These are phyloP conservation scores for Dasypus novemcinctus DNA, from an alignment of 2,113 vertebrate genomes.

Conservation along the genomic window DNA sequence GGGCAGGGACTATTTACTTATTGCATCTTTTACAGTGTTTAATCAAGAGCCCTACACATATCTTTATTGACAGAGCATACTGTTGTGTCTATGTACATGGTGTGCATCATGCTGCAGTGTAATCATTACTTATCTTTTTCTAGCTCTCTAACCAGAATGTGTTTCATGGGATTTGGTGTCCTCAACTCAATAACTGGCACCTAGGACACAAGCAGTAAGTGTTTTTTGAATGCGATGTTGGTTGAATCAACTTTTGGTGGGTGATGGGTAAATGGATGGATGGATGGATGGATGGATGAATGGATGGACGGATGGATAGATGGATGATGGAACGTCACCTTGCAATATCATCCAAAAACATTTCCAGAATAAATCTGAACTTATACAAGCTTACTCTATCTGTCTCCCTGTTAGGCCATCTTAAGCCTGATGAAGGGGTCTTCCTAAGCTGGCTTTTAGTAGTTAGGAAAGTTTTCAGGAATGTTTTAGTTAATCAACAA, in stretches of 20 bases:
- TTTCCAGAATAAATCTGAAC: conserved; percentile 6
- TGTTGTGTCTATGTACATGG: neutral
- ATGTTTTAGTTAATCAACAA: neutral
- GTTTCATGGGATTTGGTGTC: neutral
- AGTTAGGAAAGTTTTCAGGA: neutral
- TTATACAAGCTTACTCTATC: neutral
- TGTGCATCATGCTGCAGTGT: neutral
- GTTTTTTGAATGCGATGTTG: neutral
- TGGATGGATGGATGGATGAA: neutral
- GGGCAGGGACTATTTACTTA: neutral
- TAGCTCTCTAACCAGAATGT: neutral
- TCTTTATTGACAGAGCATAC: neutral
- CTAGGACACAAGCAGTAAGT: neutral
- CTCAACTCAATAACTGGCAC: neutral
- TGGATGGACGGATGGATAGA: neutral
- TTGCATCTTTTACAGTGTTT: neutral
- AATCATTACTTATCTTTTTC: neutral
- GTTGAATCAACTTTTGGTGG: neutral
- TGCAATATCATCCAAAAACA: neutral
- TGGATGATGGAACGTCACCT: neutral
- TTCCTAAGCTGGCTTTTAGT: neutral
- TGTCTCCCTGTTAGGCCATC: neutral
- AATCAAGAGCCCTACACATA: neutral
- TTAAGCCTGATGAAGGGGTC: neutral
- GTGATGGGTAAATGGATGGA: neutral